Evolutionary conservation across 2,888 invertebrate species (phyloP).

Genomic region (Drosophila diplacantha): DNA sequence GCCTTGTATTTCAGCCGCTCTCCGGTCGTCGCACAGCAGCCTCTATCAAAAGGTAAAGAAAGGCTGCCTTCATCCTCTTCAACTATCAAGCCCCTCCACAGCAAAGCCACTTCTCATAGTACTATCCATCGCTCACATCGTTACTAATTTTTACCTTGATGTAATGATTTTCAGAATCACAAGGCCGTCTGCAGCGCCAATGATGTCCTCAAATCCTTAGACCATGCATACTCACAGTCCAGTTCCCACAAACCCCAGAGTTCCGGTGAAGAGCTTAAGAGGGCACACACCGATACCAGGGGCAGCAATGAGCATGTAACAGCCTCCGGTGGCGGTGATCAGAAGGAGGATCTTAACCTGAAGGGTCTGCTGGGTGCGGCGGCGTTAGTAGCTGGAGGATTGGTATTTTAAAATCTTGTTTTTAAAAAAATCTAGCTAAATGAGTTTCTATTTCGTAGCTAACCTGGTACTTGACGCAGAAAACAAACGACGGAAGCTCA

Average conservation of each 20-base stretch:
- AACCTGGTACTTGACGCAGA: slow-evolving; percentile 52
- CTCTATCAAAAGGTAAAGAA: slow-evolving; percentile 76
- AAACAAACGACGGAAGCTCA: slow-evolving; percentile 1
- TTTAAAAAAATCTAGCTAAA: background rate
- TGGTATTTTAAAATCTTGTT: slow-evolving; percentile 46
- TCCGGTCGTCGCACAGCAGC: slow-evolving; percentile 62
- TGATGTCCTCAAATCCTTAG: slow-evolving; percentile 57
- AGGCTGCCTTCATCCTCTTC: too few species aligned
- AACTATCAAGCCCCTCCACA: background rate
- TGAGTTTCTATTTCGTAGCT: slow-evolving; percentile 30
- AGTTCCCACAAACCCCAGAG: slow-evolving; percentile 16
- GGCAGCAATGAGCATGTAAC: background rate
- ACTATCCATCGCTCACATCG: too few species aligned
- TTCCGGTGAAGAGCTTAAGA: slow-evolving; percentile 56
- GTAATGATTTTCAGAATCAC: background rate
- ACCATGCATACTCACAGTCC: slow-evolving; percentile 32
- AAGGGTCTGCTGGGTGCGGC: slow-evolving; percentile 57
- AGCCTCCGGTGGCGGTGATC: slow-evolving; percentile 12
- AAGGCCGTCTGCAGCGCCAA: slow-evolving; percentile 43
- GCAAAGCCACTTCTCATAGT: background rate
- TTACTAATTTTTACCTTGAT: background rate
- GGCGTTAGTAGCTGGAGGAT: slow-evolving; percentile 66
- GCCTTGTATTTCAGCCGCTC: slow-evolving; percentile 40
- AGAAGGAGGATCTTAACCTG: slow-evolving; percentile 29
- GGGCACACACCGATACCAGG: too few species aligned